Base-by-base conservation (phyloP, 2,797 vertebrate genomes). In the Phalanger gymnotis region DNA sequence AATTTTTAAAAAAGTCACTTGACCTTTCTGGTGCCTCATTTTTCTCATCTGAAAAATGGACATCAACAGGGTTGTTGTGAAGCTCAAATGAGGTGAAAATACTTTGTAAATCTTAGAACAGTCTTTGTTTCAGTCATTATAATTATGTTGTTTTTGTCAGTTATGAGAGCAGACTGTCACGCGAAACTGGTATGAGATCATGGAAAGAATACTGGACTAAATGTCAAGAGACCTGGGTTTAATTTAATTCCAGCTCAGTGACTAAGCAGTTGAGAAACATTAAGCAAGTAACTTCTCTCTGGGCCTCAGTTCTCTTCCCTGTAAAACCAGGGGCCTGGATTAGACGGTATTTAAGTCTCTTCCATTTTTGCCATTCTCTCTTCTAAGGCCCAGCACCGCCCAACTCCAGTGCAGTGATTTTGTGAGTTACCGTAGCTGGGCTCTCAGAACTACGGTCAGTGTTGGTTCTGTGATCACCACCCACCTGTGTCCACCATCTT, bases 21-120 rank as follows among this genome's bases (percentile, higher is more conserved):
- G 1, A 57, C 91, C 40, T 94, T 56, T 94, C 93, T 73, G 90
- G 66, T 47, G 31, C 53, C 53, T 96, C 93, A 0, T 40, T 95
- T 61, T 96, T 90, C 53, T 81, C 87, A 93, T 87, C 51, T 73
- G 27, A 47, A 11, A 53, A 92, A 2, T 28, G 53, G 10, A 54
- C 30, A 57, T 40, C 25, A 56, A 34, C 22, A 95, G 54, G 90
- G 90, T 6, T 0, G 31, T 52, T 34, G 5, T 58, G 66, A 57
- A 57, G 89, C 95, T 47, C n/a, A 30, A 92, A 22, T 73, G 87
- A 93, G 81, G 92, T 25, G 2, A 87, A 87, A 87, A 87, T 27
- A 51, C 22, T 19, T 73, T n/a, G 12, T 61, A 61, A 61, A 61
- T 31, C 31, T 61, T 61, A 81, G 47, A 81, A 16, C 25, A 9